Evolutionary conservation across 2,888 invertebrate genomes (phyloP), one percentile per base, ranked within the genome.

Genomic region (Agrilus cyanescens): DNA sequence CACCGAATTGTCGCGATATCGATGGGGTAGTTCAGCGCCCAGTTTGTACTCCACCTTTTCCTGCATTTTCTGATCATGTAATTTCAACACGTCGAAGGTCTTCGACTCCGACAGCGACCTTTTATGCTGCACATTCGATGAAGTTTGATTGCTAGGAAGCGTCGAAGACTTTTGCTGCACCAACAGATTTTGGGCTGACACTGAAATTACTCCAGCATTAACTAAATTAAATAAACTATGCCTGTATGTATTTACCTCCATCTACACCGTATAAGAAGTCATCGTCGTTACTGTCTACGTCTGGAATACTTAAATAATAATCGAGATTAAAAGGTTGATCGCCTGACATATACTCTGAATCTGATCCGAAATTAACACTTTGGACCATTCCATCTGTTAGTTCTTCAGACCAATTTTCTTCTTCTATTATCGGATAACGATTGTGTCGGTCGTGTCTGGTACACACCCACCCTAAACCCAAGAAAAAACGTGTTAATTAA

Each of bases 391-490:
- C 60, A 29, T 61, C 60, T 45, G 60, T 59, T 43, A 56, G 60
- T 15, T 72, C 65, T 39, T 72, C 63, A 5, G 36, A 37, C 67
- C 73, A 76, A 44, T 74, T 70, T 58, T 80, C 76, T 42, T 82
- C 80, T 46, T 79, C 76, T 51, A 83, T 76, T 32, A 86, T 73
- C 0, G 85, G 85, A 75, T 85, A 86, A 54, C 75, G 73, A 48
- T 86, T 82, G 60, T 82, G 78, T 37, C 85, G 72, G 48, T 84
- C 80, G 54, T 85, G 86, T 42, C 85, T 71, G 4, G 86, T 81
- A 55, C 83, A 79, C 44, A 81, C 65, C 85, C 85, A 85, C 54
- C 82, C 84, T 75, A 16, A n/a, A 34, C 12, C 18, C 13, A 13
- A 32, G 25, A 35, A 47, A 34, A 35, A 39, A 12, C 1, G 12